Evolutionary conservation across 1,140 invertebrate species (phyloP), one percentile per base, ranked within the genome.

Genomic region (Cepaea nemoralis): DNA sequence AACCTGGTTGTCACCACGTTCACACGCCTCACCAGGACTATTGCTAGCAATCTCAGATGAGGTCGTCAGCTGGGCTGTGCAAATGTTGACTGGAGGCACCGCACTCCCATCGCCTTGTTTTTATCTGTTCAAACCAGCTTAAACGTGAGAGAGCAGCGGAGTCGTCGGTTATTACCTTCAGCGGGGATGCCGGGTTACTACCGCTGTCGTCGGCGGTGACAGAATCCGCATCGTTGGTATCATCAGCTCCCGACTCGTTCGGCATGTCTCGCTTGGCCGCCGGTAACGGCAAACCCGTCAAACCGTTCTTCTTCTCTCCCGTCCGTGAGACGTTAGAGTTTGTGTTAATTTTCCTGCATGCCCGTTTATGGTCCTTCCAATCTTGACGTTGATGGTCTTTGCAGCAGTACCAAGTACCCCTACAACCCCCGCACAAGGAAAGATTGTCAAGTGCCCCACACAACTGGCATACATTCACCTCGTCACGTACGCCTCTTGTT

Each of bases 351-450:
- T n/a, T n/a, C 82, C 86, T 89, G 69, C 91, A 92, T 73, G 85
- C 66, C 76, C 91, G 85, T 91, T 94, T 95, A 88, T 96, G 96
- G 78, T 92, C 91, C 84, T 94, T 94, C 95, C 95, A 96, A 85
- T 96, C 94, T 81, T 93, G 88, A 77, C 93, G 94, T 91, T 96
- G 95, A 89, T 96, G 95, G 83, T 95, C 94, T 86, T 94, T 95
- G 66, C 94, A 94, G 90, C 96, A 96, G 91, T 96, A 96, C 91
- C 94, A 94, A 81, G 94, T 93, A 81, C 89, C 91, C 85, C 94
- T 94, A 91, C 95, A 96, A 80, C 94, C 93, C 83, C 93, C 93
- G 91, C 95, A 96, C 83, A 95, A 92, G 50, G 94, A 92, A 84
- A 96, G 91, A 86, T 94, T 94, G 83, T 95, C 93, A 81, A 90